Percentiles rank a stretch among this genome's conserved stretches.
Conservation (phyloP, 2,888 invertebrate species). For the Heliconius hortense region DNA sequence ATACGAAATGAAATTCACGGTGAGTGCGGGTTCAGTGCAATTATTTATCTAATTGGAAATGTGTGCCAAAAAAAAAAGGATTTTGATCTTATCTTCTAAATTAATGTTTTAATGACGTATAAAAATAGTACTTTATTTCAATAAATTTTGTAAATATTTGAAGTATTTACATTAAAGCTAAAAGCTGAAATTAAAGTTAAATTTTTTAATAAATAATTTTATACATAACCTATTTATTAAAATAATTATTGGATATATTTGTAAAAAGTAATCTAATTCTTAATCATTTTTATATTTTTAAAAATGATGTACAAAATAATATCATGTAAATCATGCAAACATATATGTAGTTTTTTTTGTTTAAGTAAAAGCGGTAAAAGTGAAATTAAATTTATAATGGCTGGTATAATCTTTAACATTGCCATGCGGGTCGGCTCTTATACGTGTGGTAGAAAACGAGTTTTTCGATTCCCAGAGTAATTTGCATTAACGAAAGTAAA, state of each 20-base stretch:
- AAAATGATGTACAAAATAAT: slow-evolving; percentile 32
- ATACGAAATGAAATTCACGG: slow-evolving; percentile 79
- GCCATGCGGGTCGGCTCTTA: slow-evolving; percentile 68
- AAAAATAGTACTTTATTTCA: background rate
- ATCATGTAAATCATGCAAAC: slow-evolving; percentile 28
- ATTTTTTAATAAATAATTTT: background rate
- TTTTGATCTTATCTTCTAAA: background rate
- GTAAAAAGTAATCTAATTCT: background rate
- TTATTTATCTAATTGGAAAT: slow-evolving; percentile 13
- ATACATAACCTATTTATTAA: too few species aligned
- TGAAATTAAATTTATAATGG: slow-evolving; percentile 74
- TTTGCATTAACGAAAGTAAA: slow-evolving; percentile 54
- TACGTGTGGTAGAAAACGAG: slow-evolving; percentile 44
- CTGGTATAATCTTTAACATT: slow-evolving; percentile 66
- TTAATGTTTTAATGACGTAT: background rate
- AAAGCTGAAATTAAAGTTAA: background rate
- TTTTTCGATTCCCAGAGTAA: slow-evolving; percentile 53
- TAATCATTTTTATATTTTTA: slow-evolving; percentile 15
- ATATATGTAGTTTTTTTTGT: slow-evolving; percentile 46
- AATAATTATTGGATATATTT: background rate
- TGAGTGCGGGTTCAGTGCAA: slow-evolving; percentile 64
- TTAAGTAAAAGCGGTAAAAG: slow-evolving; percentile 76
- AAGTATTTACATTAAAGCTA: background rate
- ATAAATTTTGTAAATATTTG: background rate
- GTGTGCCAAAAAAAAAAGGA: background rate